Percentiles rank a stretch among this genome's conserved stretches.
These are phyloP conservation scores for Sus cebifrons DNA, from an alignment of 2,797 vertebrate species.

Conservation along the genomic window DNA sequence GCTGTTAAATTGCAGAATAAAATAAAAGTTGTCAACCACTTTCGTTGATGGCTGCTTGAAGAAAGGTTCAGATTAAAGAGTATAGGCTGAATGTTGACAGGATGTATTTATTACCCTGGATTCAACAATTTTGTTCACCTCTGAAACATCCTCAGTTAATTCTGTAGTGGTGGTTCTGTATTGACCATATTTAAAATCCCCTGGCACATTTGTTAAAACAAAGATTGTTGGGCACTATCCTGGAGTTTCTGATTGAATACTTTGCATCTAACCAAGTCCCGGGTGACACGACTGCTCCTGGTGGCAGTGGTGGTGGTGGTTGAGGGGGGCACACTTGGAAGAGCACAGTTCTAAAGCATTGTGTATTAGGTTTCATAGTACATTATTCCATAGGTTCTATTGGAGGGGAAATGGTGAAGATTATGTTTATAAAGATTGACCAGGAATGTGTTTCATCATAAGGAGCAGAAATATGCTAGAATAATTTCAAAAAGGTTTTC, in stretches of 20 bases:
- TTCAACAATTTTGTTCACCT: constrained; percentile 7
- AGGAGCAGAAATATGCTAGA: not conserved
- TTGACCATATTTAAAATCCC: not conserved
- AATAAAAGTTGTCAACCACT: constrained; percentile 72
- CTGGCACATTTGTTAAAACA: not conserved
- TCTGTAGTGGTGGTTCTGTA: not conserved
- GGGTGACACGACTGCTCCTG: not conserved
- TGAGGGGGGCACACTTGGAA: no score
- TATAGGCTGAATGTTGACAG: constrained; percentile 36
- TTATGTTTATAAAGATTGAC: not conserved
- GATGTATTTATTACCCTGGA: constrained; percentile 23
- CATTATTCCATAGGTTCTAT: not conserved
- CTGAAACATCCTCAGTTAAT: constrained; percentile 7
- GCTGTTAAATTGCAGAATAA: constrained; percentile 75
- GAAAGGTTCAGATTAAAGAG: constrained; percentile 61
- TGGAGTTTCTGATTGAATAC: not conserved
- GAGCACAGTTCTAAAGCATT: not conserved
- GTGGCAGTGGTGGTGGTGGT: not conserved
- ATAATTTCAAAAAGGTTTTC: not conserved
- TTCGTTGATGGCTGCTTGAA: constrained; percentile 69
- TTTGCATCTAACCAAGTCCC: not conserved
- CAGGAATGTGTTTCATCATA: not conserved
- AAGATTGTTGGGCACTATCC: not conserved
- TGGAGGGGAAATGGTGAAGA: not conserved
- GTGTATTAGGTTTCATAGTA: not conserved